Conservation (phyloP, 2,888 invertebrate species). For the Leptinotarsa juncta region DNA sequence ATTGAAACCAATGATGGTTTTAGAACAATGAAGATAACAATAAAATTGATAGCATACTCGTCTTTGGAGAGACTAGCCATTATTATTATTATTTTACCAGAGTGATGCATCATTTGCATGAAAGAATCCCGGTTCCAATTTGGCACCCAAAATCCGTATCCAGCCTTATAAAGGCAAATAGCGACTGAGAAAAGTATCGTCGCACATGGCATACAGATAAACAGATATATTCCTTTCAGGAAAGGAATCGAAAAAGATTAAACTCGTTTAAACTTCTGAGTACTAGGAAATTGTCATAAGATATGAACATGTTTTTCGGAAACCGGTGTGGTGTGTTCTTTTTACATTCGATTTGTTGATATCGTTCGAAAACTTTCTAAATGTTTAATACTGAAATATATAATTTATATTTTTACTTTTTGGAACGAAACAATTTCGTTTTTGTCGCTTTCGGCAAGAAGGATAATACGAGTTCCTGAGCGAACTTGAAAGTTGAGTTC, state of each 20-base stretch:
- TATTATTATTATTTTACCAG: too few relatives aligned
- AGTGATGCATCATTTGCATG: too few relatives aligned
- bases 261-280: slow-evolving; percentile 42
- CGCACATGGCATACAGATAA: slow-evolving; percentile 15
- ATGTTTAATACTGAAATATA: slow-evolving; percentile 27
- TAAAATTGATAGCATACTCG: too few relatives aligned
- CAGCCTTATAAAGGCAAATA: not conserved
- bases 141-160: too few relatives aligned
- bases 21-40: too few relatives aligned
- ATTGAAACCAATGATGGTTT: too few relatives aligned
- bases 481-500: slow-evolving; percentile 16
- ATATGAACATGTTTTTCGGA: slow-evolving; percentile 44
- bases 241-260: slow-evolving; percentile 38
- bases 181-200: not conserved
- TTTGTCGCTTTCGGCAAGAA: slow-evolving; percentile 23
- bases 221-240: slow-evolving; percentile 31
- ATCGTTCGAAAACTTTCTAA: slow-evolving; percentile 25
- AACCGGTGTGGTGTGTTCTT: not conserved
- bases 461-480: slow-evolving; percentile 5
- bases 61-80: too few relatives aligned
- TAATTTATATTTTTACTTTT: slow-evolving; percentile 31
- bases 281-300: slow-evolving; percentile 42
- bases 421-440: slow-evolving; percentile 27
- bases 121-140: too few relatives aligned
- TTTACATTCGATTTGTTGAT: slow-evolving; percentile 6